Evolutionary conservation across 2,797 vertebrate genomes (phyloP).

Genomic region (Astyanax mexicanus): DNA sequence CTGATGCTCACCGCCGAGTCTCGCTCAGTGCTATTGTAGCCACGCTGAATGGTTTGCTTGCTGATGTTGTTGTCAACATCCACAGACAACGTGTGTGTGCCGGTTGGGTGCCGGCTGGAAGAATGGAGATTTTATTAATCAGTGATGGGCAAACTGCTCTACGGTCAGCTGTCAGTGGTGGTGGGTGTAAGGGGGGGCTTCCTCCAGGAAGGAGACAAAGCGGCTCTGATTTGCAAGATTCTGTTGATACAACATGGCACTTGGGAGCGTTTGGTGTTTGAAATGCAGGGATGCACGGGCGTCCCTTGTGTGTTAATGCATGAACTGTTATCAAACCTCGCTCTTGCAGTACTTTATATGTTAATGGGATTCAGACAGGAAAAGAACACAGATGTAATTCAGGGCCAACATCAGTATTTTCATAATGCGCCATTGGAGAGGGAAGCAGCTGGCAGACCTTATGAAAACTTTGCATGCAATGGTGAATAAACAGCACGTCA

Average conservation of each 20-base stretch:
- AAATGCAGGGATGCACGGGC: conserved; percentile 77
- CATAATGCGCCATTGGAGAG: conserved; percentile 61
- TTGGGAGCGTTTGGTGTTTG: conserved; percentile 61
- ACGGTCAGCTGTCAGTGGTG: conserved; percentile 47
- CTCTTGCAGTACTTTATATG: conserved; percentile 75
- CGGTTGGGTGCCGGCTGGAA: conserved; percentile 59
- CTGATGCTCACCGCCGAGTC: conserved; percentile 43
- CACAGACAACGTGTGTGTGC: conserved; percentile 55
- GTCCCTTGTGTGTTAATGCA: conserved; percentile 82
- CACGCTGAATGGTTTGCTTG: conserved; percentile 44
- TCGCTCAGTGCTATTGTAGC: conserved; percentile 49
- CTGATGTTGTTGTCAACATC: conserved; percentile 63
- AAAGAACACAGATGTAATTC: conserved; percentile 72
- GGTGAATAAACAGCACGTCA: conserved; percentile 28
- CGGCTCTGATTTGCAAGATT: conserved; percentile 74
- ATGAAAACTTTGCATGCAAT: conserved; percentile 53
- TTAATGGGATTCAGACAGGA: conserved; percentile 71
- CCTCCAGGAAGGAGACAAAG: conserved; percentile 67
- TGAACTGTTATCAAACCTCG: conserved; percentile 81
- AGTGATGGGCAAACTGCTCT: conserved; percentile 74
- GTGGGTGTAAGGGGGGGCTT: conserved; percentile 11
- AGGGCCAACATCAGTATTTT: conserved; percentile 72
- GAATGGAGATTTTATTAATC: conserved; percentile 74
- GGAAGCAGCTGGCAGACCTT: conserved; percentile 58
- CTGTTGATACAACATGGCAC: conserved; percentile 63